Base-by-base conservation (phyloP, 2,113 vertebrate genomes). In the Solea senegalensis region DNA sequence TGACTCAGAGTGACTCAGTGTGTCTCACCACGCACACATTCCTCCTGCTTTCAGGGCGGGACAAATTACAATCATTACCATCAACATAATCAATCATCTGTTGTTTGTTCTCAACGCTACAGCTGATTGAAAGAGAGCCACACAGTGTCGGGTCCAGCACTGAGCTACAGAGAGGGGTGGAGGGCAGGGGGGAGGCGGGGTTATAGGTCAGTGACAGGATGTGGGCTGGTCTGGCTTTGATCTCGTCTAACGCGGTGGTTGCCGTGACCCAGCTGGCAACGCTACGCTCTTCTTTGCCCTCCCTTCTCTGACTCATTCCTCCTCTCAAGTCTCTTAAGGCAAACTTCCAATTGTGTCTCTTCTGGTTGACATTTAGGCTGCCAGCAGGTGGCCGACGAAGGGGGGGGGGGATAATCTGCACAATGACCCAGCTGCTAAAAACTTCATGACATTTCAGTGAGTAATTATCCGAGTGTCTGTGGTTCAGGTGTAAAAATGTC, bases 191-290 rank as follows among this genome's bases (percentile, higher is more conserved):
- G 21, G 21, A 21, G 21, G 21, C 21, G 21, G 21, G 82, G 87
- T 87, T 63, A 85, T 3, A 85, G 89, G 89, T 89, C 82, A 81
- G 66, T 14, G 83, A 61, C 84, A 85, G 89, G 89, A 90, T 88
- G 90, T 90, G 87, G 88, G 88, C 83, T n/a, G 85, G 83, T 4
- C 78, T n/a, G 0, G 63, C 87, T 91, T 91, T 90, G 86, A 91
- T 90, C 85, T 86, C 2, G 2, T 78, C 58, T 5, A 46, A 77
- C 81, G 63, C 45, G 68, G 76, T 81, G 87, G 88, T 87, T 80
- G 78, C 75, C 52, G 80, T 88, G 89, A 90, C 90, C 90, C 89
- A 87, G 86, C 90, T 87, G 87, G 86, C 81, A 84, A 57, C 1
- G 40, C 79, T 78, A 2, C 11, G n/a, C 74, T 79, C 74, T 12